phyloP scores from a whole-genome alignment of 2,888 invertebrate genomes.

The Nomada goodeniana region DNA sequence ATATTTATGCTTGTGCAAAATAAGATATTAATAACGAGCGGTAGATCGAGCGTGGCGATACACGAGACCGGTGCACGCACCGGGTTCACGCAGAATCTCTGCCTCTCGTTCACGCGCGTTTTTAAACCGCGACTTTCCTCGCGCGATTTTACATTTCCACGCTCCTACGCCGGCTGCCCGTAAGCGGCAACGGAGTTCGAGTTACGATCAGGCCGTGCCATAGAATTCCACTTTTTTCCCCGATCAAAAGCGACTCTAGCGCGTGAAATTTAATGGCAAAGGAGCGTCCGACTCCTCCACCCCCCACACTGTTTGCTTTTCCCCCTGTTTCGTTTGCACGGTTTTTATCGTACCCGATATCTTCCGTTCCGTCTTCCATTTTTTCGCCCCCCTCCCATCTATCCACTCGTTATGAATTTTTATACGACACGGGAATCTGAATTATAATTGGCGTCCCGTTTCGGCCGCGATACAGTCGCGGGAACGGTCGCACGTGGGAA shows the following conservation, averaged over 20 bases:
- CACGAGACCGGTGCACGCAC: slow-evolving; percentile 68
- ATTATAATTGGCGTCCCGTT: slow-evolving; percentile 50
- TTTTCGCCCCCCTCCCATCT: no score
- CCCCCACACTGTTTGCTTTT: slow-evolving; percentile 10
- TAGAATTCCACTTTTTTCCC: background rate
- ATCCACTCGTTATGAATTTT: slow-evolving; percentile 45
- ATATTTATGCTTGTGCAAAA: slow-evolving; percentile 72
- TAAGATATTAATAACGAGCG: slow-evolving; percentile 75
- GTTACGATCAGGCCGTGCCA: background rate
- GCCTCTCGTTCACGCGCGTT: slow-evolving; percentile 1
- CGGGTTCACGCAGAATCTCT: slow-evolving; percentile 45
- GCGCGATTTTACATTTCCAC: background rate
- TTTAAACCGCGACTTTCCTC: background rate
- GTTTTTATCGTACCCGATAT: slow-evolving; percentile 30
- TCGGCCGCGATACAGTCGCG: slow-evolving; percentile 31
- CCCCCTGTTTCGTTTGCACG: slow-evolving; percentile 24
- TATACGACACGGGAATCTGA: slow-evolving; percentile 31
- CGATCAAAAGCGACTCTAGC: slow-evolving; percentile 14
- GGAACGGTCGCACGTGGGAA: slow-evolving; percentile 16
- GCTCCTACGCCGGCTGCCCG: background rate
- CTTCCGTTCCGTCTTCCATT: background rate
- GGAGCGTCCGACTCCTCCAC: background rate
- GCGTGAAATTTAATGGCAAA: slow-evolving; percentile 22
- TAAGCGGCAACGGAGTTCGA: background rate
- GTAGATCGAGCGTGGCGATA: slow-evolving; percentile 73